These are phyloP conservation scores for Lagenorhynchus albirostris DNA, from an alignment of 2,113 vertebrate genomes.

Conservation along the genomic window DNA sequence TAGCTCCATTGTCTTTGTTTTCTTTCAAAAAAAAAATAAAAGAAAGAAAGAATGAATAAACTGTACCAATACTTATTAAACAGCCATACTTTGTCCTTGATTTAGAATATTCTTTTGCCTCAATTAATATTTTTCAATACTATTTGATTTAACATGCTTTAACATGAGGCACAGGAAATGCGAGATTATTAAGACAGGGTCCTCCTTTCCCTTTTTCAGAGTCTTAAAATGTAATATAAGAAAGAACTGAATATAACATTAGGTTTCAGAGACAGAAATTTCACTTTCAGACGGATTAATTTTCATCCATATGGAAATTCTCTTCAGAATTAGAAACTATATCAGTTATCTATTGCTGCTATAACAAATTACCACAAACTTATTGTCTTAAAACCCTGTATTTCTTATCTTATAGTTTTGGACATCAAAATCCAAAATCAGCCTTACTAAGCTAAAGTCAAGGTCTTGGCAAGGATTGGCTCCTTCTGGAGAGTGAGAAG, in stretches of 20 bases:
- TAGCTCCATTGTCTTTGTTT: background rate
- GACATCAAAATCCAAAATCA: background rate
- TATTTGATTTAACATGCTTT: background rate
- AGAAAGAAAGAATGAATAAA: background rate
- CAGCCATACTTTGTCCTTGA: background rate
- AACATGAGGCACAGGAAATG: background rate
- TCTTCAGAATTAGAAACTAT: background rate
- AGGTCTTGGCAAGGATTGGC: background rate
- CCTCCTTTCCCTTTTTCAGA: background rate
- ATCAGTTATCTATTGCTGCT: background rate
- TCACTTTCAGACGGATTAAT: background rate
- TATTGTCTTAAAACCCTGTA: background rate
- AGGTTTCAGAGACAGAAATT: background rate
- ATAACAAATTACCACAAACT: background rate
- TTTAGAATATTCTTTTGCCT: background rate
- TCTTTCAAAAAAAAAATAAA: background rate
- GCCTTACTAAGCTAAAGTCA: background rate
- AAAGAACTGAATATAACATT: background rate
- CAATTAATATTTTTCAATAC: background rate
- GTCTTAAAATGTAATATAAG: background rate
- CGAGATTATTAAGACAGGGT: background rate
- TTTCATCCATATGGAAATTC: background rate
- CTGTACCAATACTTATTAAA: background rate
- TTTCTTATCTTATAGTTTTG: background rate
- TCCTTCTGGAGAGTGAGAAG: background rate